These are phyloP conservation scores for Epinotia bilunana DNA, from an alignment of 2,888 invertebrate genomes.

Conservation along the genomic window DNA sequence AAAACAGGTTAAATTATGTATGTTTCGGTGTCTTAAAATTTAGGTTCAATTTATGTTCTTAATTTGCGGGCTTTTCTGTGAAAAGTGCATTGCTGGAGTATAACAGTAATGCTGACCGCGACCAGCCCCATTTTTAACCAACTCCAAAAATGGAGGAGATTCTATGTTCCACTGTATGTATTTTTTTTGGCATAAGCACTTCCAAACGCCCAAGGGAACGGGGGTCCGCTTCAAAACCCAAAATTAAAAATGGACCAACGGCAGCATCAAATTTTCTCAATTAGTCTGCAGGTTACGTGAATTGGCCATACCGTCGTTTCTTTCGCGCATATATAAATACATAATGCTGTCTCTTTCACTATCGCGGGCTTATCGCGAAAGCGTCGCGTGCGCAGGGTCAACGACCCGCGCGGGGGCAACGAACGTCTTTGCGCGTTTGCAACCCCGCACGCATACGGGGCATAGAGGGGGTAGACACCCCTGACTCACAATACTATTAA, in stretches of 20 bases:
- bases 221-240: background rate
- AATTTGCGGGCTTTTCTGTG: no score
- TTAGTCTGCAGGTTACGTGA: background rate
- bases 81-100: no score
- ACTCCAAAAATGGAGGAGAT: no score
- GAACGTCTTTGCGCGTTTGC: conserved; percentile 78
- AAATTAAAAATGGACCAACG: background rate
- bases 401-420: conserved; percentile 81
- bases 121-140: no score
- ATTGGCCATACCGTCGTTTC: background rate
- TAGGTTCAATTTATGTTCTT: no score
- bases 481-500: background rate
- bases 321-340: background rate
- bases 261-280: background rate
- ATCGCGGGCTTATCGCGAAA: conserved; percentile 74
- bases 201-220: background rate
- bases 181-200: background rate
- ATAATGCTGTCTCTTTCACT: conserved; percentile 35
- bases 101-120: no score
- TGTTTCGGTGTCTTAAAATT: no score
- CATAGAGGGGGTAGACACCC: conserved; percentile 54
- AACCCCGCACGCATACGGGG: conserved; percentile 56
- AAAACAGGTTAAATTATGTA: no score
- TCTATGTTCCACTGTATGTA: no score
- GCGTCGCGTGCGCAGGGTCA: conserved; percentile 81